Percentiles rank a stretch among this genome's conserved stretches.
These are phyloP conservation scores for Lipotes vexillifer DNA, from an alignment of 2,113 vertebrate genomes.

Conservation along the genomic window DNA sequence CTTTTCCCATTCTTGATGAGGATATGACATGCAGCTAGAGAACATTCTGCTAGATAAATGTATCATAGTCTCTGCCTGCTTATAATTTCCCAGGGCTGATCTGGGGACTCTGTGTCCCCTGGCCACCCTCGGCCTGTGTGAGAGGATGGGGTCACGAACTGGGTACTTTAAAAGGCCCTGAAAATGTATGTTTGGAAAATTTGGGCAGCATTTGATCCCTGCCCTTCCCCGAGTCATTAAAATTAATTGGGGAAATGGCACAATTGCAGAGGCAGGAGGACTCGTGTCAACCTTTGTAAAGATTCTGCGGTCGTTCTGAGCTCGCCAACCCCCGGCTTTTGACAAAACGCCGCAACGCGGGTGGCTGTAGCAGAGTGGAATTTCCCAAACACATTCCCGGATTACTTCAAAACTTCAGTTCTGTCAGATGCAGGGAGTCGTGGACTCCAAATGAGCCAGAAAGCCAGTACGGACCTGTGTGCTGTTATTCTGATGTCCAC, in stretches of 20 bases:
- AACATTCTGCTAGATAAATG: slow-evolving; percentile 76
- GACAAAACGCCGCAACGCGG: slow-evolving; percentile 84
- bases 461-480: slow-evolving; percentile 74
- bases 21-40: slow-evolving; percentile 70
- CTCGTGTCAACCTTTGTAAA: slow-evolving; percentile 74
- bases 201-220: slow-evolving; percentile 23
- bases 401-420: slow-evolving; percentile 72
- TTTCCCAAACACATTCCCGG: slow-evolving; percentile 84
- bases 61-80: slow-evolving; percentile 58
- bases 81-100: slow-evolving; percentile 42
- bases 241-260: slow-evolving; percentile 75
- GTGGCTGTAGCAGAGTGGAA: slow-evolving; percentile 80
- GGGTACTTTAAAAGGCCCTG: slow-evolving; percentile 3
- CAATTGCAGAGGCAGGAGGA: slow-evolving; percentile 65
- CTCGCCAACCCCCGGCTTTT: slow-evolving; percentile 82
- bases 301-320: slow-evolving; percentile 82
- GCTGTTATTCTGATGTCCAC: slow-evolving; percentile 85
- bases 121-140: not conserved
- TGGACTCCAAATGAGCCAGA: slow-evolving; percentile 77
- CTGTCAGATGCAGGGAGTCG: slow-evolving; percentile 73
- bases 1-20: slow-evolving; percentile 79
- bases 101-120: not conserved
- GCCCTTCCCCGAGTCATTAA: slow-evolving; percentile 61
- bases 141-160: not conserved
- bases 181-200: slow-evolving; percentile 51